Evolutionary conservation across 2,113 vertebrate species (phyloP).

Genomic region (Channa maculata): DNA sequence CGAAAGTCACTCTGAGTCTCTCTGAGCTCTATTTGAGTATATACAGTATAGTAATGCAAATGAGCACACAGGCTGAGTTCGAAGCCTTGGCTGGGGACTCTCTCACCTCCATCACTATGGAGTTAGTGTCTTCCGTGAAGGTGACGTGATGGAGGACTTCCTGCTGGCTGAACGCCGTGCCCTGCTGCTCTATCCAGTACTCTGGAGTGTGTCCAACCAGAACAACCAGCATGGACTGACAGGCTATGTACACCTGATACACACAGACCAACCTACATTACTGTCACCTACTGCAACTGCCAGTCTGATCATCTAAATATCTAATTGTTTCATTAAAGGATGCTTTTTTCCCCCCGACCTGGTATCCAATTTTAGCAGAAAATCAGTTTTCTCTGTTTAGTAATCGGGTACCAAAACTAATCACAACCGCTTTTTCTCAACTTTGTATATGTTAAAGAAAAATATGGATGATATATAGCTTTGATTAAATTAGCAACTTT

Average conservation of each 20-base stretch:
- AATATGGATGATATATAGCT: too few relatives aligned
- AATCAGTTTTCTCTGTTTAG: too few relatives aligned
- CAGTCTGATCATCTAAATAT: too few relatives aligned
- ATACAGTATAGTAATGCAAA: too few relatives aligned
- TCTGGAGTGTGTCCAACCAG: constrained; percentile 80
- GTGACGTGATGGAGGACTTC: constrained; percentile 71
- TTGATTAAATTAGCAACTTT: too few relatives aligned
- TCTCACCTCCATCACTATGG: constrained; percentile 86
- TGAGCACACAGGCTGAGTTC: neutral
- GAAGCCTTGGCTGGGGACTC: too few relatives aligned
- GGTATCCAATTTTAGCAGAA: neutral
- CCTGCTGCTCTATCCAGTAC: constrained; percentile 65
- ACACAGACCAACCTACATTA: neutral
- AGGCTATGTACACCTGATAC: constrained; percentile 87
- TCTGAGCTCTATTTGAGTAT: neutral
- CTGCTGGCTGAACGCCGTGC: constrained; percentile 34
- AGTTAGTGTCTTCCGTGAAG: constrained; percentile 82
- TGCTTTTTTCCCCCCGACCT: neutral
- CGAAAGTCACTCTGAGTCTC: neutral
- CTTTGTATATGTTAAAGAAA: too few relatives aligned
- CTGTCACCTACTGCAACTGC: too few relatives aligned
- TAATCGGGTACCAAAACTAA: too few relatives aligned
- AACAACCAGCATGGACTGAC: constrained; percentile 88
- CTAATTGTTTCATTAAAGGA: neutral
- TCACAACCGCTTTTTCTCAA: too few relatives aligned